Evolutionary conservation across 2,797 vertebrate species (phyloP).

Genomic region (Gallinago solitaria): DNA sequence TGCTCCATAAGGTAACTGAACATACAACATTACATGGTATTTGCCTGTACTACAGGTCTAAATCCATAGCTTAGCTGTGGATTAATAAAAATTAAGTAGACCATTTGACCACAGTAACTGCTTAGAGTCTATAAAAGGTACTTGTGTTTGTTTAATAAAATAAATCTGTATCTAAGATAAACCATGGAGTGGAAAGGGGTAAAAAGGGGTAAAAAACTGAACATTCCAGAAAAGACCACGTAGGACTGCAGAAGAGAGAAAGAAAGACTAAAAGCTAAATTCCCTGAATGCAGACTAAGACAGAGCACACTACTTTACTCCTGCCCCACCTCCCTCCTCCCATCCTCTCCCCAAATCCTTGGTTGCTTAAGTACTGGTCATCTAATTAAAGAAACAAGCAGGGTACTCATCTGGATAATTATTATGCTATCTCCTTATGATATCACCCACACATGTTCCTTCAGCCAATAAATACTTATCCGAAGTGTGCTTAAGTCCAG

Average conservation of each 20-base stretch:
- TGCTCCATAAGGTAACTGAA: neutral
- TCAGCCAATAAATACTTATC: neutral
- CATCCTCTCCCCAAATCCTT: neutral
- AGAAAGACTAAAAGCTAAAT: neutral
- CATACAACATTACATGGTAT: neutral
- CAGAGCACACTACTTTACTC: neutral
- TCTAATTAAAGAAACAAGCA: neutral
- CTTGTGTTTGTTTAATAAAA: neutral
- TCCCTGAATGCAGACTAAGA: neutral
- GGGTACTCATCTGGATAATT: neutral
- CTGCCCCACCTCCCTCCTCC: neutral
- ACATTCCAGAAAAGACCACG: neutral
- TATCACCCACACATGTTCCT: neutral
- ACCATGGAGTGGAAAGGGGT: neutral
- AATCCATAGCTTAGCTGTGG: neutral
- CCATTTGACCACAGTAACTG: neutral
- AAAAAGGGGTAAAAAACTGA: neutral
- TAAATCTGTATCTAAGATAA: neutral
- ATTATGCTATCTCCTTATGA: neutral
- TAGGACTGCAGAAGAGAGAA: neutral
- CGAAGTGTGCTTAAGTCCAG: fast-evolving
- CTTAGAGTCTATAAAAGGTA: neutral
- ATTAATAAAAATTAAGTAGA: neutral
- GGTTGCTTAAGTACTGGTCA: neutral
- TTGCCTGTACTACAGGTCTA: neutral